Evolutionary conservation across 2,797 vertebrate genomes (phyloP).

Genomic region (Alauda arvensis): DNA sequence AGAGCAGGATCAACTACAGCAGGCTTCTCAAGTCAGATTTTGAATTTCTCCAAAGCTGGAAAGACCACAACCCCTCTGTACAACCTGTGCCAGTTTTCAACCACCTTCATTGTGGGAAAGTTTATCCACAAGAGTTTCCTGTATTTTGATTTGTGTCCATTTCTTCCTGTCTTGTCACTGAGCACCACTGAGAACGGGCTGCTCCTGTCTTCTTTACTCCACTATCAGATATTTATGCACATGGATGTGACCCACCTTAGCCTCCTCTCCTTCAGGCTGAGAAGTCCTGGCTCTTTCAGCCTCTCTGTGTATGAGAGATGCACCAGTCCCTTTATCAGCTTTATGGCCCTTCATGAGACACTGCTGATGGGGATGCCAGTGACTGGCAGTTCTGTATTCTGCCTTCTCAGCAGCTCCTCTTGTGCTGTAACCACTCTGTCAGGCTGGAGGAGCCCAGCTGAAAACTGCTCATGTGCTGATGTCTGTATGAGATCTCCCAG

Average conservation of each 20-base stretch:
- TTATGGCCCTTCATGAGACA: not conserved
- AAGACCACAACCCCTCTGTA: not conserved
- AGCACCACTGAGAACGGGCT: not conserved
- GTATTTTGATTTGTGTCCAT: not conserved
- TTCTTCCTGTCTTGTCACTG: not conserved
- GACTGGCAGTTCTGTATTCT: not conserved
- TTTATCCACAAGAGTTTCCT: not conserved
- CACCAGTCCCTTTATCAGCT: not conserved
- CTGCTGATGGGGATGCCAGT: accelerated
- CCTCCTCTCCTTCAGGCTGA: not conserved
- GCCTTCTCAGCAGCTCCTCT: not conserved
- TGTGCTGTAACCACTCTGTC: not conserved
- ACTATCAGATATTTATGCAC: not conserved
- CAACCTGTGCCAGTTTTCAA: not conserved
- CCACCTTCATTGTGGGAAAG: not conserved
- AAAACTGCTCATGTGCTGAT: not conserved
- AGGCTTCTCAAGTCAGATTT: not conserved
- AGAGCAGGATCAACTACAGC: not conserved
- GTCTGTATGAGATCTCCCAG: not conserved
- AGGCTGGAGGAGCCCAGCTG: not conserved
- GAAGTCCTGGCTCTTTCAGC: not conserved
- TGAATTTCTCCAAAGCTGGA: not conserved
- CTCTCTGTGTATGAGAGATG: not conserved
- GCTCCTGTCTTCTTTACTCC: not conserved
- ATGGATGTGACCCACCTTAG: not conserved